Conservation (phyloP, 2,113 vertebrate species). For the Cygnus buccinator region DNA sequence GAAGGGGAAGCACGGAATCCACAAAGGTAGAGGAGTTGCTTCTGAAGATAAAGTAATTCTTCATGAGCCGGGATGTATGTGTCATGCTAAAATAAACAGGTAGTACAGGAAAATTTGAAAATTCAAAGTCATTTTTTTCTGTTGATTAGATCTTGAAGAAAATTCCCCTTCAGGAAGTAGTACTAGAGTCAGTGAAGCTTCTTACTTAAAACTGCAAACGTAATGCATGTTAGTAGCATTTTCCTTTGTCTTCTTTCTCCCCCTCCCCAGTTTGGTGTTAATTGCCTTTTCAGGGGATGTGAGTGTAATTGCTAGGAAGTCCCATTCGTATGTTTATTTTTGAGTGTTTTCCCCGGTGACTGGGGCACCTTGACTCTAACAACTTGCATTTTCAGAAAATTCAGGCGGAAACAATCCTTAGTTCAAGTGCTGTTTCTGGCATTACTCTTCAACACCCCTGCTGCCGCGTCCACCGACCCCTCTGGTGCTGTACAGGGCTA, state of each 20-base stretch:
- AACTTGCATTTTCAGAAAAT: neutral
- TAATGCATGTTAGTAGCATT: neutral
- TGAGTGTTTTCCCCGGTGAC: neutral
- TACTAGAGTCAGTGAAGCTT: slow-evolving; percentile 7
- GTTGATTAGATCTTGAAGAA: slow-evolving; percentile 35
- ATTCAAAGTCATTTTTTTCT: neutral
- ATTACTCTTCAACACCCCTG: neutral
- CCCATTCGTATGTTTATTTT: neutral
- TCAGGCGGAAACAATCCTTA: neutral
- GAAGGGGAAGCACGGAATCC: neutral
- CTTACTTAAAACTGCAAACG: neutral
- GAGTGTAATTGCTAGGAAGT: neutral
- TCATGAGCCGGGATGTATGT: neutral
- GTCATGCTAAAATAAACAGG: neutral
- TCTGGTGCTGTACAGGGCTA: fast-evolving
- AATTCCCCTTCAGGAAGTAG: slow-evolving; percentile 68
- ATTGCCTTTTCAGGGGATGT: neutral
- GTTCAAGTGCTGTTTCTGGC: neutral
- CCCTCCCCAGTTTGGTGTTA: fast-evolving
- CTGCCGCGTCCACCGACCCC: neutral
- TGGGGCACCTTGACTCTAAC: neutral
- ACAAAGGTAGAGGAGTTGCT: neutral
- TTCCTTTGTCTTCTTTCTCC: neutral
- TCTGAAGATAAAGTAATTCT: neutral
- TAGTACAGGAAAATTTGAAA: neutral